These are phyloP conservation scores for Eidolon helvum DNA, from an alignment of 2,113 vertebrate species.

Conservation along the genomic window DNA sequence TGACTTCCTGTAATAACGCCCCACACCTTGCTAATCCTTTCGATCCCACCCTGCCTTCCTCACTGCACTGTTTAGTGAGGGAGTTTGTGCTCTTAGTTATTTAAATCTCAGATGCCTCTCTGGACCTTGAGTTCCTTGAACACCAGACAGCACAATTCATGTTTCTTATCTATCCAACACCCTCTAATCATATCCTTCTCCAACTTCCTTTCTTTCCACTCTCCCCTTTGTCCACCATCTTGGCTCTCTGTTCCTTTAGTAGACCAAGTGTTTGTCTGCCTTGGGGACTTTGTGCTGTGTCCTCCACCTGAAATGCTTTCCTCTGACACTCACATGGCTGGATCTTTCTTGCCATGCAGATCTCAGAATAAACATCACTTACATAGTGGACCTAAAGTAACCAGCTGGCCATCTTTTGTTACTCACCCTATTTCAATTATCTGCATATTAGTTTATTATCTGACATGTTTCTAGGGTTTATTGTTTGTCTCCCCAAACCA, in stretches of 20 bases:
- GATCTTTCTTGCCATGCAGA: not conserved
- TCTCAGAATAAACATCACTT: not conserved
- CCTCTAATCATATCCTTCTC: not conserved
- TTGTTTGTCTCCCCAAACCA: not conserved
- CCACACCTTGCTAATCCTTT: not conserved
- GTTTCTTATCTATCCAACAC: not conserved
- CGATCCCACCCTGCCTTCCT: not conserved
- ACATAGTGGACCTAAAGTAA: no score
- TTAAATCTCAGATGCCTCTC: not conserved
- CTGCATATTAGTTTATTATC: not conserved
- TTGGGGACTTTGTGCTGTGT: not conserved
- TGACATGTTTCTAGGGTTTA: not conserved
- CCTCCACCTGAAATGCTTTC: not conserved
- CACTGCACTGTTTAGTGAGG: not conserved
- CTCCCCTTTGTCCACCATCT: not conserved
- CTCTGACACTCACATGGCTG: not conserved
- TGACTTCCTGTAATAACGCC: not conserved
- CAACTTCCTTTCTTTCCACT: not conserved
- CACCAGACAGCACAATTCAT: no score
- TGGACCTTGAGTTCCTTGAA: not conserved
- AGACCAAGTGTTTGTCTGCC: not conserved
- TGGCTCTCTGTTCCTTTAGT: not conserved
- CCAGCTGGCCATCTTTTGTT: not conserved
- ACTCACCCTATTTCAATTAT: not conserved
- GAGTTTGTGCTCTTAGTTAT: not conserved